phyloP scores from a whole-genome alignment of 2,797 vertebrate species.

The Alfaro cultratus region DNA sequence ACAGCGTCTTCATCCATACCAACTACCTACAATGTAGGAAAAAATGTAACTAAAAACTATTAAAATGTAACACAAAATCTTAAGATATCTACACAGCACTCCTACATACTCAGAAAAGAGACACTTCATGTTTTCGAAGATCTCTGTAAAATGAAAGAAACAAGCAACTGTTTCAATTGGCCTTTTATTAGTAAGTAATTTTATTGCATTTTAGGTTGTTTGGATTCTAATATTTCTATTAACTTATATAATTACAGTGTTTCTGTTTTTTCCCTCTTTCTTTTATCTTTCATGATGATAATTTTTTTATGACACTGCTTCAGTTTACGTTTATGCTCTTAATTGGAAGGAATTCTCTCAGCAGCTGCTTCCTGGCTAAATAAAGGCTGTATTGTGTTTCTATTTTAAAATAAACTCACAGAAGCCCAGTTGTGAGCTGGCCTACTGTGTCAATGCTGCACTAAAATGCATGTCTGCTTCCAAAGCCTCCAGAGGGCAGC shows the following conservation, averaged over 20 bases:
- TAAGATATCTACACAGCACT: too few species aligned
- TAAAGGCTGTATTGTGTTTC: not conserved
- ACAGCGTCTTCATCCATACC: too few species aligned
- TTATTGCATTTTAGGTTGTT: not conserved
- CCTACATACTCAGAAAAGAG: not conserved
- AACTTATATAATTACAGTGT: not conserved
- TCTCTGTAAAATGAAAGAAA: not conserved
- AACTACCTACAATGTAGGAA: too few species aligned
- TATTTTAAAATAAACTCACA: not conserved
- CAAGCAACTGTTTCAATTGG: not conserved
- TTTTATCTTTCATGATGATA: not conserved
- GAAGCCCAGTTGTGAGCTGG: not conserved
- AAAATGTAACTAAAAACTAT: too few species aligned
- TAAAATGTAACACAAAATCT: too few species aligned
- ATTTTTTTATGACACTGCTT: not conserved
- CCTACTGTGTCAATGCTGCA: not conserved
- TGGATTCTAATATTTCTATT: not conserved
- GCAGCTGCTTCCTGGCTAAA: not conserved
- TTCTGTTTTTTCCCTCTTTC: not conserved
- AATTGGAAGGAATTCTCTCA: not conserved
- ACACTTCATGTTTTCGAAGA: not conserved
- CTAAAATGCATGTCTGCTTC: not conserved
- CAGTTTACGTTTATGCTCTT: not conserved
- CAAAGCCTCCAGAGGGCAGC: slow-evolving; percentile 71
- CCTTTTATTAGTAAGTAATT: not conserved